A percentile compares a stretch with the other conserved stretches of the same genome.
Conservation (phyloP, 2,888 invertebrate genomes). For the Caenorhabditis sp. region DNA sequence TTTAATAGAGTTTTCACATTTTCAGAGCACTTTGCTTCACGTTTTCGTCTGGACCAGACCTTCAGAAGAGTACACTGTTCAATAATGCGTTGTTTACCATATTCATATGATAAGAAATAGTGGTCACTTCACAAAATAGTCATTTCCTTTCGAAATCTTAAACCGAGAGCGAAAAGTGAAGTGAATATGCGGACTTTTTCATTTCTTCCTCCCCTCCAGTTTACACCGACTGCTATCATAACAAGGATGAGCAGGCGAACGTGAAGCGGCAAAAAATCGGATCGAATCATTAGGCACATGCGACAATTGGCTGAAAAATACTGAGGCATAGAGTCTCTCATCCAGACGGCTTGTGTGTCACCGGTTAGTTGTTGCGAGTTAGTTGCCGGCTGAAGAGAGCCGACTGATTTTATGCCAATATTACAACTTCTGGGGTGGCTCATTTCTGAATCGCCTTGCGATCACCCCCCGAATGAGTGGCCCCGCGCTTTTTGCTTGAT, state of each 20-base stretch:
- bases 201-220: conserved; percentile 23
- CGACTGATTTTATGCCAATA: conserved; percentile 52
- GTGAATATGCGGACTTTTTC: conserved; percentile 44
- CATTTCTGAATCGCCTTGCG: conserved; percentile 51
- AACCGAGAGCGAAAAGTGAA: conserved; percentile 1
- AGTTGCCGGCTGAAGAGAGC: conserved; percentile 28
- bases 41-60: no score
- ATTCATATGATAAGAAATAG: neutral
- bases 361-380: conserved; percentile 39
- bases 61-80: no score
- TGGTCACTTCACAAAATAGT: neutral
- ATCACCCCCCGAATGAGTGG: conserved; percentile 50
- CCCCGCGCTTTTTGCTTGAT: conserved; percentile 56
- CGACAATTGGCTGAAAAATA: conserved; percentile 59
- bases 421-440: conserved; percentile 54
- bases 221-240: conserved; percentile 46
- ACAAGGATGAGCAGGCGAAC: conserved; percentile 30
- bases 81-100: no score
- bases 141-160: neutral
- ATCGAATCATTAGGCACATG: conserved; percentile 55
- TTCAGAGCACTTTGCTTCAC: no score
- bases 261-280: conserved; percentile 42
- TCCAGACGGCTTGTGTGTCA: conserved; percentile 29
- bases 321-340: conserved; percentile 14
- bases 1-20: neutral